Evolutionary conservation across 2,888 invertebrate genomes (phyloP).

Genomic region (Aromia moschata): DNA sequence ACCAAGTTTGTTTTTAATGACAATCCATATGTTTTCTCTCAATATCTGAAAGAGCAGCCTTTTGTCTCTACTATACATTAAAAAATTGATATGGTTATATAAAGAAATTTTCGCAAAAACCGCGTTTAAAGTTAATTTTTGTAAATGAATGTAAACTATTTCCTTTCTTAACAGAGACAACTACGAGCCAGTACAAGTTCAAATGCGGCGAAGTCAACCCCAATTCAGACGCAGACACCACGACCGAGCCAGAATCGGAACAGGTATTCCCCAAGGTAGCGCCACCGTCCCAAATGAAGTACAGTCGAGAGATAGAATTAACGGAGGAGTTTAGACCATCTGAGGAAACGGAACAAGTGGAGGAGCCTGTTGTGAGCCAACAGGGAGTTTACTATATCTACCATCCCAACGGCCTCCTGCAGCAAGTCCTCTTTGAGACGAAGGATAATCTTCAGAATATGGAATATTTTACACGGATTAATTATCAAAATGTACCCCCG

Average conservation of each 20-base stretch:
- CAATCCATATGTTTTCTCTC: too few species aligned
- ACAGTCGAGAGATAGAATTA: conserved; percentile 1
- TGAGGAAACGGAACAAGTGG: conserved; percentile 3
- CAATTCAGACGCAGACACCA: conserved; percentile 21
- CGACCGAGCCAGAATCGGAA: conserved; percentile 30
- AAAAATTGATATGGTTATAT: too few species aligned
- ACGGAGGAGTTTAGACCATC: neutral
- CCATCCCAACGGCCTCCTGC: conserved; percentile 71
- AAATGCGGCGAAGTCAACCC: conserved; percentile 12
- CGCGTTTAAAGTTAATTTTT: too few species aligned
- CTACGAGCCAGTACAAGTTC: too few species aligned
- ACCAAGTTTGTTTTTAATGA: too few species aligned
- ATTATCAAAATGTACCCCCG: conserved; percentile 71
- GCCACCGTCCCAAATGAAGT: neutral
- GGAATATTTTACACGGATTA: conserved; percentile 72
- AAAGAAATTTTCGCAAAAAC: too few species aligned
- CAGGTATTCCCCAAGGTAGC: conserved; percentile 15
- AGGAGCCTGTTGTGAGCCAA: conserved; percentile 34
- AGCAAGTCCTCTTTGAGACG: conserved; percentile 71
- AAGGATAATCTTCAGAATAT: conserved; percentile 66
- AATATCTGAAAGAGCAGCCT: too few species aligned
- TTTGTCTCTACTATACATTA: too few species aligned
- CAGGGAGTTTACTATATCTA: conserved; percentile 72
- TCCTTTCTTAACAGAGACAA: too few species aligned
- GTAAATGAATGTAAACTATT: too few species aligned